phyloP scores from a whole-genome alignment of 2,113 vertebrate species.

The Passer domesticus region DNA sequence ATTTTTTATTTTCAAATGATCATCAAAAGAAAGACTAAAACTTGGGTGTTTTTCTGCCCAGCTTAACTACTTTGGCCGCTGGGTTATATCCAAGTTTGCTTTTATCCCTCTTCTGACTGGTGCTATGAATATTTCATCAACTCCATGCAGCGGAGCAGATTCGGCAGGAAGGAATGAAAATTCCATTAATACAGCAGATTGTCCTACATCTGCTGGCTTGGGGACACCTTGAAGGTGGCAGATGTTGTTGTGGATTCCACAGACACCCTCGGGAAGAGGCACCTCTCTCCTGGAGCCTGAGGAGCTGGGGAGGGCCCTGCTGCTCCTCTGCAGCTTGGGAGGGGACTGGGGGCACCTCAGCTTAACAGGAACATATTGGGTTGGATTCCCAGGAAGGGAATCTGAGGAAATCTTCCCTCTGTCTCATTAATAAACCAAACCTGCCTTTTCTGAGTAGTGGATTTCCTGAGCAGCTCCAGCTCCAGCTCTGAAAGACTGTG shows the following conservation, averaged over 20 bases:
- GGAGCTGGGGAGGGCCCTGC: not conserved
- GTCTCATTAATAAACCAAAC: not conserved
- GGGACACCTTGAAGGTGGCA: conserved; percentile 31
- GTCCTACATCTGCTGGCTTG: conserved; percentile 6
- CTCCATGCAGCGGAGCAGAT: conserved; percentile 5
- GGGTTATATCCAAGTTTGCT: conserved; percentile 54
- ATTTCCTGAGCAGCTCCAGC: not conserved
- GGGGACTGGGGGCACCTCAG: too few relatives aligned
- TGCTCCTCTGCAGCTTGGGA: not conserved
- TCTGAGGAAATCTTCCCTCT: not conserved
- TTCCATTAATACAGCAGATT: conserved; percentile 9
- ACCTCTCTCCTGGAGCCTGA: not conserved
- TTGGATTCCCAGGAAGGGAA: not conserved
- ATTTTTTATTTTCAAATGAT: not conserved
- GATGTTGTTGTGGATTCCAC: not conserved
- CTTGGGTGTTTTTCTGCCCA: not conserved
- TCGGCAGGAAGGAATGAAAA: conserved; percentile 26
- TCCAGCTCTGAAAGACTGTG: not conserved
- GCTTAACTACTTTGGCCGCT: not conserved
- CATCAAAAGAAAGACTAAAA: not conserved
- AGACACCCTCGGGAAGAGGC: not conserved
- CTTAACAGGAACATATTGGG: not conserved
- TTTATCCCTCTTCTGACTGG: conserved; percentile 51
- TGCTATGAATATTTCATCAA: conserved; percentile 59
- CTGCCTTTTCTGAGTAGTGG: not conserved